Base-by-base conservation (phyloP, 2,113 vertebrate genomes). In the Rallus limicola region DNA sequence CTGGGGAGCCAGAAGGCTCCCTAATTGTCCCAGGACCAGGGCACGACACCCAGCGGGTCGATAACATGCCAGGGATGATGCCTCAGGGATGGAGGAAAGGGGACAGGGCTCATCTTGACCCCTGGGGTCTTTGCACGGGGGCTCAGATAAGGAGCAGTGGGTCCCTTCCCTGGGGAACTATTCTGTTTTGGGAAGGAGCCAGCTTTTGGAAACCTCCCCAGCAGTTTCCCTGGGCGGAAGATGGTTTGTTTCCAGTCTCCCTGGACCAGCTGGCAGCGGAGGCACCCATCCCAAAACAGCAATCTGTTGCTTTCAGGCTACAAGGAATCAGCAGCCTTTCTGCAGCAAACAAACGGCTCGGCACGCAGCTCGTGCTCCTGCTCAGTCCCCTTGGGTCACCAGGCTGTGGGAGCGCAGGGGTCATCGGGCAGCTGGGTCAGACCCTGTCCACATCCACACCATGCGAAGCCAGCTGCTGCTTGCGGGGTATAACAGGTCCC, bases 221-320 rank as follows among this genome's bases (percentile, higher is more conserved):
- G 74, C 91, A 86, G 36, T 5, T 8, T 46, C 44, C 44, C 44
- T 4, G 17, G 16, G 11, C 6, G 5, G 70, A 17, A 74, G 40
- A 15, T 15, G 82, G 52, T 50, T 52, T 70, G 82, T 89, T 91
- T 85, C 93, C 46, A 62, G 62, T 18, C 52, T 90, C 40, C 29
- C 46, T 29, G 40, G 71, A 59, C 56, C 87, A 93, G 87, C 80
- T 85, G 90, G 90, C 83, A 82, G 63, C 0, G 17, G 1, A 65
- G 86, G 34, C 28, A 3, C 62, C 44, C 33, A 2, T 68, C 92
- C 92, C 86, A 59, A 53, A 31, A 38, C 83, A 63, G 23, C 75
- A 78, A 74, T 77, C 95, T 94, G 95, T 63, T 79, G 90, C 95
- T 74, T 70, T 82, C 76, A 46, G 90, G 87, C 48, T 31, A 87